Evolutionary conservation across 2,888 invertebrate genomes (phyloP).

Genomic region (Drosophila affinis): DNA sequence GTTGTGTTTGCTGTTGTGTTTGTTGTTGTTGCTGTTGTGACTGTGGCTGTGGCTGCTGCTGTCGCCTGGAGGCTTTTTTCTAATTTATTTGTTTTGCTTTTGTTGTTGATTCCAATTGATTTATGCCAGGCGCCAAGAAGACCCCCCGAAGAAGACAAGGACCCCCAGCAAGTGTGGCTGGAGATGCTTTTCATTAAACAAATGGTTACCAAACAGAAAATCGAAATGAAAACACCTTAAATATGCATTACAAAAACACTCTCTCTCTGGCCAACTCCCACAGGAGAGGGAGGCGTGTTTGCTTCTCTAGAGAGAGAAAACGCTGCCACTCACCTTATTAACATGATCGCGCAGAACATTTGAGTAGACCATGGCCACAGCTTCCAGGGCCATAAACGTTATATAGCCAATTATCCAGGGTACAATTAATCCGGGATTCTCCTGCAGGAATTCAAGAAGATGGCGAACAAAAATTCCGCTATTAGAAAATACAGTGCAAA

Average conservation of each 20-base stretch:
- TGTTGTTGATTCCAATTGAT: constrained; percentile 60
- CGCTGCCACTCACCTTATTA: constrained; percentile 87
- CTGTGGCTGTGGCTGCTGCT: constrained; percentile 2
- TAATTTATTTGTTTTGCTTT: constrained; percentile 73
- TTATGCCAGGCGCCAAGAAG: constrained; percentile 54
- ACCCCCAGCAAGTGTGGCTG: constrained; percentile 1
- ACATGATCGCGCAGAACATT: constrained; percentile 92
- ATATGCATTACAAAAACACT: constrained; percentile 65
- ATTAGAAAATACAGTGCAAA: constrained; percentile 14
- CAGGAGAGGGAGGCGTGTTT: background rate
- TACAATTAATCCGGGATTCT: constrained; percentile 89
- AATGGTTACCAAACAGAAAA: constrained; percentile 48
- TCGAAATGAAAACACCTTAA: constrained; percentile 35
- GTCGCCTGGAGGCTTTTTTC: constrained; percentile 45
- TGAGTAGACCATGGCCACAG: constrained; percentile 92
- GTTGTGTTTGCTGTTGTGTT: constrained; percentile 13
- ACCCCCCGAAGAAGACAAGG: background rate
- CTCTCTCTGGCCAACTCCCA: constrained; percentile 15
- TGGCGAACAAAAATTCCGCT: constrained; percentile 10
- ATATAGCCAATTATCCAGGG: constrained; percentile 92
- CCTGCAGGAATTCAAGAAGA: constrained; percentile 84
- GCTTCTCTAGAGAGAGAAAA: background rate
- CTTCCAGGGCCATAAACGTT: constrained; percentile 91
- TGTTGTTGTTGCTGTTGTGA: constrained; percentile 31
- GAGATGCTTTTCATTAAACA: constrained; percentile 60